These are phyloP conservation scores for Ceratosolen solmsi DNA, from an alignment of 1,140 invertebrate species.

Conservation along the genomic window DNA sequence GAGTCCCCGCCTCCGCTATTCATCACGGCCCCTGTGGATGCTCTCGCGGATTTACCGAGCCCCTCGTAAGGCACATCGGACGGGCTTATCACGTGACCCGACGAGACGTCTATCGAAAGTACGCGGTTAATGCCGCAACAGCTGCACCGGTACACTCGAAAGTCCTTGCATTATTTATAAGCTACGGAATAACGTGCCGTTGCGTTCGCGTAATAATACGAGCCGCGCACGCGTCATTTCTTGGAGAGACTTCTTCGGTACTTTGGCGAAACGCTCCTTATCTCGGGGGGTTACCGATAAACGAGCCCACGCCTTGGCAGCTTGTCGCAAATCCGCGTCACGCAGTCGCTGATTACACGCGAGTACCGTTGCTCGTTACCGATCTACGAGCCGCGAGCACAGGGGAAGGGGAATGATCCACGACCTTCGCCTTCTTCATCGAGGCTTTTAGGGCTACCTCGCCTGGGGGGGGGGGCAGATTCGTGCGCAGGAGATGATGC, in stretches of 20 bases:
- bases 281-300: not conserved
- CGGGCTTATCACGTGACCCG: no score
- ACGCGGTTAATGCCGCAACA: no score
- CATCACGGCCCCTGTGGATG: no score
- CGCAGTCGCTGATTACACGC: not conserved
- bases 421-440: no score
- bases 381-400: not conserved
- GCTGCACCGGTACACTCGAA: not conserved
- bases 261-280: not conserved
- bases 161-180: not conserved
- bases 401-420: no score
- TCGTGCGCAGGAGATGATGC: no score
- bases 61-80: no score
- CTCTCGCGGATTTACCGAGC: no score
- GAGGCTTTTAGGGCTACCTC: no score
- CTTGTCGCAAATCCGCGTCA: not conserved
- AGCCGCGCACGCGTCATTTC: no score
- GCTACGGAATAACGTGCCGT: not conserved
- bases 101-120: not conserved
- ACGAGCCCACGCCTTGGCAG: not conserved
- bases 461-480: no score
- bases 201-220: not conserved
- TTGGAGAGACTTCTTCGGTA: not conserved
- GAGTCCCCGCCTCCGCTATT: no score
- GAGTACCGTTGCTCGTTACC: conserved; percentile 35